Evolutionary conservation across 2,888 invertebrate genomes (phyloP), one percentile per base, ranked within the genome.

Genomic region (Acleris sparsana): DNA sequence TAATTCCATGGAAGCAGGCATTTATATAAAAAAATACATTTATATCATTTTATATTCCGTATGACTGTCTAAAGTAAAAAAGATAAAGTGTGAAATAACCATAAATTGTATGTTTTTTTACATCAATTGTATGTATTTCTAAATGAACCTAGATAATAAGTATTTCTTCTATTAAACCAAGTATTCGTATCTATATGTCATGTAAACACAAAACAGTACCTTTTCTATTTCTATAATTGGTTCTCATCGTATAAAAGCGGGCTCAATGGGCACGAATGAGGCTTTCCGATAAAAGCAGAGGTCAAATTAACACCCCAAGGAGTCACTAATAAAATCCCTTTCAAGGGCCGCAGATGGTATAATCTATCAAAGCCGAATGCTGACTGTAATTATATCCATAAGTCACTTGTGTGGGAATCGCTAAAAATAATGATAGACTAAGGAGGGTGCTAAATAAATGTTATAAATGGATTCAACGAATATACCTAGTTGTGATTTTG

Each of bases 261-360:
- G 9, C 44, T 46, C 39, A 52, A 39, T 57, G 56, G 51, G 43
- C 56, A 49, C 56, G 55, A 49, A 55, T 49, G 49, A 49, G 53
- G 53, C 39, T 51, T 46, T 52, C 61, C 25, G 57, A 62, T 62
- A 66, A 66, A 62, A 56, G 66, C 62, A 39, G 51, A 56, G 62
- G 48, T 44, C 66, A 57, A 61, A 62, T 62, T 51, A 60, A 60
- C 49, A 33, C 57, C 56, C 55, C 33, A 16, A 25, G 51, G 61
- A 51, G 61, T 33, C 57, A 6, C 66, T 66, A 66, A 66, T 66
- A 66, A 66, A 66, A 66, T 62, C 22, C 62, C 66, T 62, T 66
- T 62, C 48, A 2, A 44, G 53, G 53, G 44, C 61, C n/a, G 43
- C 17, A 53, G 61, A 46, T 33, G 33, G 56, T 62, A 57, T 57